Evolutionary conservation across 2,797 vertebrate species (phyloP).

Genomic region (Danio albolineatus): DNA sequence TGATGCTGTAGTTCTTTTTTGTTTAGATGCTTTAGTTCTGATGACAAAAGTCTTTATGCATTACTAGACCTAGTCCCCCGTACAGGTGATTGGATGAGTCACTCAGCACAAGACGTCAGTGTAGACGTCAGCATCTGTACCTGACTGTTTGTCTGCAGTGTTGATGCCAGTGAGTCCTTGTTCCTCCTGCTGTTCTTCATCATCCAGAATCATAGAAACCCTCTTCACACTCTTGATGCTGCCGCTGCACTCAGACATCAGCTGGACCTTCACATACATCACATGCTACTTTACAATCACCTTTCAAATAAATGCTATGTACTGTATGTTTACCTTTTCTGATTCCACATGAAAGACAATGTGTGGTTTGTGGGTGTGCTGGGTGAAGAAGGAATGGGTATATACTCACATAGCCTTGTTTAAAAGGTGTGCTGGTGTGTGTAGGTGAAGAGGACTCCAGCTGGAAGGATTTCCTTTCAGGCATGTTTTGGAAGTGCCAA

Average conservation of each 20-base stretch:
- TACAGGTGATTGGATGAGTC: constrained; percentile 2
- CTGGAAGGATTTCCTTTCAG: constrained; percentile 67
- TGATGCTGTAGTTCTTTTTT: background rate
- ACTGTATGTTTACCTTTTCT: background rate
- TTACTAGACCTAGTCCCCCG: background rate
- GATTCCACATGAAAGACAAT: background rate
- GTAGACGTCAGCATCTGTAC: constrained; percentile 68
- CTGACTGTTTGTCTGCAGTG: constrained; percentile 80
- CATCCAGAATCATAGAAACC: constrained; percentile 70
- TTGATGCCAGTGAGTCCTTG: constrained; percentile 75
- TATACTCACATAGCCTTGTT: constrained; percentile 84
- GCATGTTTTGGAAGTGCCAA: constrained; percentile 79
- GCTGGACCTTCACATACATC: constrained; percentile 74
- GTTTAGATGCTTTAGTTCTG: background rate
- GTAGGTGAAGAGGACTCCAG: constrained; percentile 66
- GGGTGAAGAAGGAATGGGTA: background rate
- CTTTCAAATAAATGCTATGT: background rate
- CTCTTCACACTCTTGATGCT: constrained; percentile 76
- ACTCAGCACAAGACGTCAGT: background rate
- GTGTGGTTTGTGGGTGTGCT: background rate
- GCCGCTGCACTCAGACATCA: constrained; percentile 80
- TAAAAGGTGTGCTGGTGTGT: constrained; percentile 82
- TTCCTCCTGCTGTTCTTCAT: constrained; percentile 76
- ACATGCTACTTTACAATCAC: constrained; percentile 7
- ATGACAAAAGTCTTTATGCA: background rate